phyloP scores from a whole-genome alignment of 2,888 invertebrate genomes.

The Diabrotica balteata region DNA sequence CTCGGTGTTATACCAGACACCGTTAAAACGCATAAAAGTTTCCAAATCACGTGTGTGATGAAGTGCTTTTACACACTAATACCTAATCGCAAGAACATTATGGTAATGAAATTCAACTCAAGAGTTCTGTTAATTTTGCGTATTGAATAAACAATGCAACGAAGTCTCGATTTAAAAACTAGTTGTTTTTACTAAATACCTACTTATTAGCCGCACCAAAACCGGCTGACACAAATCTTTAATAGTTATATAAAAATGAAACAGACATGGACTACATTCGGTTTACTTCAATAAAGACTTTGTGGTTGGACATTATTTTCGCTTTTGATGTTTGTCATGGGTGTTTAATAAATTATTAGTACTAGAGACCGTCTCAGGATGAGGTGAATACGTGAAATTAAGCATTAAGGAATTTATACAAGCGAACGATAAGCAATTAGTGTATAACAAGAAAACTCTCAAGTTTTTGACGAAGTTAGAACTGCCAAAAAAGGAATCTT shows the following conservation, averaged over 20 bases:
- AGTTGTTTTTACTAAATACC: conserved; percentile 30
- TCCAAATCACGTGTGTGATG: conserved; percentile 8
- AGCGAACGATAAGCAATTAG: too few relatives aligned
- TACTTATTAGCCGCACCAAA: conserved; percentile 17
- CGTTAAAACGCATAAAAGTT: conserved; percentile 9
- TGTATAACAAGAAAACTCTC: too few relatives aligned
- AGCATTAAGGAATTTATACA: too few relatives aligned
- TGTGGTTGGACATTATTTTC: too few relatives aligned
- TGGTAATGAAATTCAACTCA: conserved; percentile 13
- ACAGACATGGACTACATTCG: background rate
- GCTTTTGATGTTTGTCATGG: too few relatives aligned
- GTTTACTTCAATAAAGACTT: too few relatives aligned
- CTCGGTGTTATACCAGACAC: background rate
- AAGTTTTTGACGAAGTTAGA: too few relatives aligned
- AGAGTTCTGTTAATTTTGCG: conserved; percentile 8
- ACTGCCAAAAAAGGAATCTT: too few relatives aligned
- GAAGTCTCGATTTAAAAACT: conserved; percentile 21
- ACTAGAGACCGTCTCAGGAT: too few relatives aligned
- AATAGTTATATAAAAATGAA: conserved; percentile 5
- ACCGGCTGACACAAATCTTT: conserved; percentile 6
- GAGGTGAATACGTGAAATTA: too few relatives aligned
- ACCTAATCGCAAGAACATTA: conserved; percentile 11
- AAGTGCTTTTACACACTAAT: conserved; percentile 15
- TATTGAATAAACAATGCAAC: conserved; percentile 16
- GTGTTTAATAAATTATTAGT: too few relatives aligned